Evolutionary conservation across 2,797 vertebrate genomes (phyloP).

Genomic region (Podarcis lilfordi): DNA sequence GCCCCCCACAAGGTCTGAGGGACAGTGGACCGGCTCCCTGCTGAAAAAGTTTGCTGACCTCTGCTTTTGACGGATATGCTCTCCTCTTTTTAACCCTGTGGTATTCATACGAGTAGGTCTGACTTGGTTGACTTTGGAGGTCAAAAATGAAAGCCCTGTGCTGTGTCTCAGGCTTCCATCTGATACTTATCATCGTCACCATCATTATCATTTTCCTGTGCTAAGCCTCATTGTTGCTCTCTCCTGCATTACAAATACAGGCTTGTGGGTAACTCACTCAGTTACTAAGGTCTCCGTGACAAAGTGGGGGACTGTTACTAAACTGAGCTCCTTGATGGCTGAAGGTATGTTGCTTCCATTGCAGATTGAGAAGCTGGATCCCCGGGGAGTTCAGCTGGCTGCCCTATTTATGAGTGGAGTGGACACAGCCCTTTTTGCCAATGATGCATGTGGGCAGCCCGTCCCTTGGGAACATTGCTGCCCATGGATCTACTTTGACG

Average conservation of each 20-base stretch:
- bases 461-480: constrained; percentile 95
- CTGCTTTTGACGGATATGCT: not conserved
- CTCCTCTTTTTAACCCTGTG: not conserved
- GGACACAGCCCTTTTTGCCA: constrained; percentile 91
- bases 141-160: not conserved
- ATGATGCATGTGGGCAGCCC: constrained; percentile 93
- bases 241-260: not conserved
- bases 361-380: constrained; percentile 92
- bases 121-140: not conserved
- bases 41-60: too few relatives aligned
- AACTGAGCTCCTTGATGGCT: not conserved
- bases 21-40: too few relatives aligned
- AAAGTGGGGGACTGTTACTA: not conserved
- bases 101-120: not conserved
- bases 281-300: not conserved
- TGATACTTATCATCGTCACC: not conserved
- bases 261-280: too few relatives aligned
- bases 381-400: constrained; percentile 90
- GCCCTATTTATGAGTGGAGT: constrained; percentile 93
- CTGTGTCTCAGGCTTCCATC: not conserved
- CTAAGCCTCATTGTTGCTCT: not conserved
- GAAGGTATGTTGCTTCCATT: not conserved
- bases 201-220: too few relatives aligned
- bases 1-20: too few relatives aligned
- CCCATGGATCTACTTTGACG: constrained; percentile 94